Percentiles rank a stretch among this genome's conserved stretches.
Evolutionary conservation across 2,888 invertebrate genomes (phyloP).

Genomic region (Xiphydria camelus): DNA sequence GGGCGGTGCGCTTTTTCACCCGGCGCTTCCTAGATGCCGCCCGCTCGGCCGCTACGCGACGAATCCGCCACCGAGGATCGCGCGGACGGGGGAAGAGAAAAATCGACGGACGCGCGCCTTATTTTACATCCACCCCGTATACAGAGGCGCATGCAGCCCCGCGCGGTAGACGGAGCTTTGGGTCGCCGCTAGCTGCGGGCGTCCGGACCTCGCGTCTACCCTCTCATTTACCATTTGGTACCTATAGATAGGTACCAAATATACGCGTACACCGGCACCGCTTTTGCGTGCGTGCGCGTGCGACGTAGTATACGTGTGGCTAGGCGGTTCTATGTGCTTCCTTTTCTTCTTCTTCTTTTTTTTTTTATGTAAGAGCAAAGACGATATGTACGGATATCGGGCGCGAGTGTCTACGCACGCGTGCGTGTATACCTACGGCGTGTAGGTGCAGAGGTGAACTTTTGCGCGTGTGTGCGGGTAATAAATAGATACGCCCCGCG

Average conservation of each 20-base stretch:
- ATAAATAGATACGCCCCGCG: conserved; percentile 21
- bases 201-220: conserved; percentile 56
- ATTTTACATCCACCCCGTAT: conserved; percentile 45
- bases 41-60: too few relatives aligned
- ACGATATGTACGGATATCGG: conserved; percentile 15
- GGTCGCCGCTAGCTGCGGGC: conserved; percentile 57
- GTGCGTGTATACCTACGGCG: background rate
- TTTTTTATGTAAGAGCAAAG: conserved; percentile 36
- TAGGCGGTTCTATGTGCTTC: conserved; percentile 36
- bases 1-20: too few relatives aligned
- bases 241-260: conserved; percentile 55
- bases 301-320: too few relatives aligned
- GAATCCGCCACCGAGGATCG: too few relatives aligned
- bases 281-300: conserved; percentile 11
- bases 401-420: conserved; percentile 7
- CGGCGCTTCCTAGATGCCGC: too few relatives aligned
- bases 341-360: conserved; percentile 40
- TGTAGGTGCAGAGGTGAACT: background rate
- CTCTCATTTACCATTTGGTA: conserved; percentile 59
- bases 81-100: too few relatives aligned
- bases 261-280: conserved; percentile 17
- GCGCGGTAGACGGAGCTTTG: conserved; percentile 57
- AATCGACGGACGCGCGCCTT: too few relatives aligned
- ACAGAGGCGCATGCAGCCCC: conserved; percentile 45
- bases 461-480: conserved; percentile 1